phyloP scores from a whole-genome alignment of 2,888 invertebrate species.

The Heliconius cydno region DNA sequence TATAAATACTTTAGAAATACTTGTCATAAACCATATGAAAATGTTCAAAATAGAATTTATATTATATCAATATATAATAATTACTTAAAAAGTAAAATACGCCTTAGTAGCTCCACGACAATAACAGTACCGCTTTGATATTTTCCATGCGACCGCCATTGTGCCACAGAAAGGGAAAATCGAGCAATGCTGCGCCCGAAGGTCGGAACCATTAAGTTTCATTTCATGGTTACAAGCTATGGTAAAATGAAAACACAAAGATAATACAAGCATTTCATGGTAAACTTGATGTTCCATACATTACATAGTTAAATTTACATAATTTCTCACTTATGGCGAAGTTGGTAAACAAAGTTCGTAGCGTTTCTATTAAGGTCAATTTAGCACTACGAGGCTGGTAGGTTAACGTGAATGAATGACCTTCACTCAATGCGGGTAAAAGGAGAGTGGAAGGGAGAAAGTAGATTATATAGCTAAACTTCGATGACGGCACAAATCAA shows the following conservation, averaged over 20 bases:
- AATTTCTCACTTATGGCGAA: constrained; percentile 43
- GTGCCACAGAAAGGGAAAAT: constrained; percentile 60
- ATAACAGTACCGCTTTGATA: constrained; percentile 4
- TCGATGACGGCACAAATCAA: constrained; percentile 12
- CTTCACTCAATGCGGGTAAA: constrained; percentile 45
- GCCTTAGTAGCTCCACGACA: neutral
- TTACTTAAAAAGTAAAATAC: neutral
- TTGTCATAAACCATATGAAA: neutral
- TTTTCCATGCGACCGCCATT: constrained; percentile 43
- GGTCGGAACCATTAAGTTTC: constrained; percentile 48
- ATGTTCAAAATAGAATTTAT: neutral
- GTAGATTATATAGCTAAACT: constrained; percentile 13
- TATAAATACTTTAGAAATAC: too few relatives aligned
- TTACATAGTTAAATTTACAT: constrained; percentile 37
- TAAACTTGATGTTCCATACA: constrained; percentile 23
- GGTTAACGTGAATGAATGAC: constrained; percentile 47
- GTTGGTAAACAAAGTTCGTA: constrained; percentile 43
- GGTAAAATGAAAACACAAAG: constrained; percentile 25
- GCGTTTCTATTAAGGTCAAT: constrained; percentile 47
- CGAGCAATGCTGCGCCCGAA: constrained; percentile 49
- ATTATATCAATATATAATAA: neutral
- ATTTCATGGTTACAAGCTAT: constrained; percentile 45
- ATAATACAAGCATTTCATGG: constrained; percentile 24
- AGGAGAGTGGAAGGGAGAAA: constrained; percentile 40
- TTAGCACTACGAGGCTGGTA: constrained; percentile 48